These are phyloP conservation scores for Psittacula cyanocephala DNA, from an alignment of 2,113 vertebrate genomes.

Conservation along the genomic window DNA sequence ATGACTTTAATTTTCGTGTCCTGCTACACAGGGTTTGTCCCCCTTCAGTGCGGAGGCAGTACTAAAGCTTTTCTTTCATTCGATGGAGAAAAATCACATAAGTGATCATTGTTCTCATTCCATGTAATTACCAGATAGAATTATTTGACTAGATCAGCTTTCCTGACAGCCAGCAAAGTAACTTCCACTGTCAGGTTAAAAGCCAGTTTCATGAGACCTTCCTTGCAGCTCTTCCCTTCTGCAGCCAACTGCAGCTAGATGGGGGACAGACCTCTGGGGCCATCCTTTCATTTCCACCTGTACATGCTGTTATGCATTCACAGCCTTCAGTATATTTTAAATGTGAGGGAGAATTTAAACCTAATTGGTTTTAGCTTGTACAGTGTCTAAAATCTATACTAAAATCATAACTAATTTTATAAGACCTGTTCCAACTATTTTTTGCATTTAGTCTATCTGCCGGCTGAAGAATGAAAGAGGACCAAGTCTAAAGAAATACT, in stretches of 20 bases:
- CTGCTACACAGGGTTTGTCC: background rate
- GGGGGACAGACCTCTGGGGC: background rate
- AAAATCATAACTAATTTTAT: background rate
- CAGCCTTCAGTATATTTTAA: background rate
- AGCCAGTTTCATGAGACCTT: background rate
- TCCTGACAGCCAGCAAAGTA: background rate
- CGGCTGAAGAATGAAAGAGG: background rate
- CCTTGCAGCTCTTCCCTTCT: background rate
- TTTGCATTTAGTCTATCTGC: background rate
- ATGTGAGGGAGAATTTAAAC: background rate
- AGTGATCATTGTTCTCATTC: background rate
- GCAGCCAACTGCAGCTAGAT: background rate
- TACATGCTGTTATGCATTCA: background rate
- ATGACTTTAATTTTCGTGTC: background rate
- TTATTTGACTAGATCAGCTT: background rate
- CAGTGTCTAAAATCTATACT: background rate
- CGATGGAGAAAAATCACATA: background rate
- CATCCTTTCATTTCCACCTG: background rate
- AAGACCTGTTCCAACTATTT: background rate
- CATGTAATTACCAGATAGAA: background rate
- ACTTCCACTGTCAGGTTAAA: background rate
- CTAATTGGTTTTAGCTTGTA: background rate
- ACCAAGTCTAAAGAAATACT: background rate
- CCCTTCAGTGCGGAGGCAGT: accelerated
- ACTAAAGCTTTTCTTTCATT: background rate